Percentiles rank a stretch among this genome's conserved stretches.
phyloP scores from a whole-genome alignment of 2,113 vertebrate genomes.

The Chroicocephalus ridibundus region DNA sequence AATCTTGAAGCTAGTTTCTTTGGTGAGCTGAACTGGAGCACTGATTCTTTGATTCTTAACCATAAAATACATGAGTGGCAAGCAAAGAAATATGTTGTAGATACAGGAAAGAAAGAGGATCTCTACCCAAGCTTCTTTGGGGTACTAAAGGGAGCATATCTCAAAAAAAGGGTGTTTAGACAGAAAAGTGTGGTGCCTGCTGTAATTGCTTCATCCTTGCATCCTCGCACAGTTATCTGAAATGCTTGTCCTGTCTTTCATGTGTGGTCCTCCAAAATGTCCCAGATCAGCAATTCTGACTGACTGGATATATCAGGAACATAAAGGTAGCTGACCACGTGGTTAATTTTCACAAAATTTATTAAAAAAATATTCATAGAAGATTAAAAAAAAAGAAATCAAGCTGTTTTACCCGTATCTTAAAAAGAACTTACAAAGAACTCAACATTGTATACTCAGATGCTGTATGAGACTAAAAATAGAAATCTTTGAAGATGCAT shows the following conservation, averaged over 20 bases:
- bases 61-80: background rate
- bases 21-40: background rate
- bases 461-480: background rate
- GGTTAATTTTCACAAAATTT: background rate
- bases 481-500: slow-evolving; percentile 23
- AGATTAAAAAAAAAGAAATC: background rate
- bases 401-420: background rate
- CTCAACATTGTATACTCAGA: background rate
- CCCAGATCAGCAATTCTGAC: background rate
- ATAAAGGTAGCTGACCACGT: background rate
- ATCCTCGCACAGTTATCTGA: background rate
- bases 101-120: background rate
- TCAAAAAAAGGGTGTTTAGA: background rate
- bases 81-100: background rate
- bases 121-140: background rate
- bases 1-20: background rate
- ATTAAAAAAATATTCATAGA: background rate
- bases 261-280: background rate
- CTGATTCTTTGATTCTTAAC: background rate
- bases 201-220: background rate
- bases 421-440: background rate
- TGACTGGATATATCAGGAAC: background rate
- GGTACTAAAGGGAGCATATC: background rate
- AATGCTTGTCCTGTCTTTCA: background rate
- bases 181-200: background rate